These are phyloP conservation scores for Acipenser transmontanus DNA, from an alignment of 2,797 vertebrate genomes.

Conservation along the genomic window DNA sequence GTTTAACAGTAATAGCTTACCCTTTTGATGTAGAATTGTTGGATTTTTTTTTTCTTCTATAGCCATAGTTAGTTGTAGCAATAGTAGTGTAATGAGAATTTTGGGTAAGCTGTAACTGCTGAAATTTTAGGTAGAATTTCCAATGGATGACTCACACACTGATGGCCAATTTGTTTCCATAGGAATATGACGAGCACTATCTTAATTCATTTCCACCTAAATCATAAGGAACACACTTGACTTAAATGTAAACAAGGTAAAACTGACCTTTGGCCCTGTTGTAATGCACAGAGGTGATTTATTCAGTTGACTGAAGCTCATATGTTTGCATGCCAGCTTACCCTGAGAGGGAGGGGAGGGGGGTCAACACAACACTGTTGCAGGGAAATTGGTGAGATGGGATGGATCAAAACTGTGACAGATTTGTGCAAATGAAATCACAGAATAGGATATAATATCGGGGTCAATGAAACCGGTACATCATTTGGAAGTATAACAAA, in stretches of 20 bases:
- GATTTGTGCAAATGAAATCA: too few relatives aligned
- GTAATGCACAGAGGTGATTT: slow-evolving; percentile 44
- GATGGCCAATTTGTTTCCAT: slow-evolving; percentile 32
- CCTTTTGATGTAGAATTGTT: too few relatives aligned
- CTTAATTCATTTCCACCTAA: slow-evolving; percentile 11
- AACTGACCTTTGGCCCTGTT: slow-evolving; percentile 32
- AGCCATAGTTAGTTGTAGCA: slow-evolving; percentile 5
- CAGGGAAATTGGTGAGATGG: slow-evolving; percentile 10
- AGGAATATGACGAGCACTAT: slow-evolving; percentile 72
- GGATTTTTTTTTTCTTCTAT: too few relatives aligned
- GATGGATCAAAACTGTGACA: too few relatives aligned
- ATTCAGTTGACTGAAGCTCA: slow-evolving; percentile 45
- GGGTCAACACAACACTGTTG: slow-evolving; percentile 14
- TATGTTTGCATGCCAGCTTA: slow-evolving; percentile 23
- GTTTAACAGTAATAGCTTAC: too few relatives aligned
- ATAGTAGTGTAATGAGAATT: slow-evolving; percentile 20
- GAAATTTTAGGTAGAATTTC: background rate
- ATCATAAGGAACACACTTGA: slow-evolving; percentile 43
- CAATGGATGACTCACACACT: background rate
- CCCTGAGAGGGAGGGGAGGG: slow-evolving; percentile 48
- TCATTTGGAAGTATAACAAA: too few relatives aligned
- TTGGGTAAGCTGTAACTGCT: slow-evolving; percentile 19
- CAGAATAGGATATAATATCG: too few relatives aligned
- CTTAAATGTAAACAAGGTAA: slow-evolving; percentile 36
- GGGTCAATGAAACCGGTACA: too few relatives aligned